Base-by-base conservation (phyloP, 2,113 vertebrate species). In the Centropristis striata region DNA sequence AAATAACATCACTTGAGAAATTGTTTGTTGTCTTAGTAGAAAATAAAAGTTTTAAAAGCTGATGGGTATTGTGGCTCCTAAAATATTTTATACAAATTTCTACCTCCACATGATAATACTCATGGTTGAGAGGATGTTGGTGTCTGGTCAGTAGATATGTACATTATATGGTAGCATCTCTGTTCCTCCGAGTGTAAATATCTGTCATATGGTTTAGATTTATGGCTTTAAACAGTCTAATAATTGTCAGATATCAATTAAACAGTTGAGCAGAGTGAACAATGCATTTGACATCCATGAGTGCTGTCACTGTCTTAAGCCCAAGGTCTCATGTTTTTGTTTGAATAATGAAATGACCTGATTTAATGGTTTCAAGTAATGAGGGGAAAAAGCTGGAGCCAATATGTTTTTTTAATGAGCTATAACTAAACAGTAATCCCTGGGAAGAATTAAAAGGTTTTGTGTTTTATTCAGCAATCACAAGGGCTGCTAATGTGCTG, bases 391-490 rank as follows among this genome's bases (percentile, higher is more conserved):
- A n/a, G 14, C 50, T 58, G n/a, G 10, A 67, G 46, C 53, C 53
- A 60, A 69, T 66, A 70, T 84, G 23, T 81, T 82, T 18, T 81
- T 85, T 86, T 89, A 86, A 90, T 87, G 81, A 83, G 79, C 64
- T 85, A 55, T 75, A 83, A 83, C 72, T 49, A 73, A 92, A 81
- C 57, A 78, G 71, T 60, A 86, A 90, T 87, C 86, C 88, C 89
- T 86, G 47, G 60, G 63, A 89, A 82, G 74, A 86, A 87, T 85
- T 73, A 91, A 89, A 85, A 86, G 85, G 61, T 78, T 88, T 64
- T 41, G 70, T 88, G 78, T 84, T 91, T 87, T 87, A 85, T 89
- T 88, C 75, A 89, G 72, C 71, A 75, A 88, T 83, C 81, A 82
- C 83, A 28, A 41, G 68, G 77, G 87, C 61, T 65, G 51, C 53